Percentiles rank a stretch among this genome's conserved stretches.
Evolutionary conservation across 2,113 vertebrate species (phyloP).

Genomic region (Lophochroa leadbeateri): DNA sequence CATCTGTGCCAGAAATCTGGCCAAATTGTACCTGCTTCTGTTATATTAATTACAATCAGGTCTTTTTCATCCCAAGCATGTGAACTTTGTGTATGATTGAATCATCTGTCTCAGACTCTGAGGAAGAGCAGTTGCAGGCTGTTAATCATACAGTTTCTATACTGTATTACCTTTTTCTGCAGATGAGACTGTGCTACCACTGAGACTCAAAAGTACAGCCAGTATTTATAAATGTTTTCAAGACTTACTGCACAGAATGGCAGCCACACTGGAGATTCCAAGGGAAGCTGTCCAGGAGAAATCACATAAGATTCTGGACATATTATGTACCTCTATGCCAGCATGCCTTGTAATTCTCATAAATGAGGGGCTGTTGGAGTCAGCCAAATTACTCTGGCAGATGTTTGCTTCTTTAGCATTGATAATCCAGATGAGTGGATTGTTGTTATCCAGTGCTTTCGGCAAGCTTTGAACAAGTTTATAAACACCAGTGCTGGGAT

Average conservation of each 20-base stretch:
- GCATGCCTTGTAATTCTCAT: slow-evolving; percentile 15
- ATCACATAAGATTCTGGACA: background rate
- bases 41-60: background rate
- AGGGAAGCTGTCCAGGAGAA: slow-evolving; percentile 23
- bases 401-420: background rate
- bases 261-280: background rate
- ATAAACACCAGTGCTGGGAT: rapidly evolving
- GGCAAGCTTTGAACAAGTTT: background rate
- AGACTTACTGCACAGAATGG: background rate
- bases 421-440: background rate
- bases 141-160: background rate
- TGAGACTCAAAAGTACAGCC: background rate
- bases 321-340: background rate
- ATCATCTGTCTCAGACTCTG: background rate
- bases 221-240: background rate
- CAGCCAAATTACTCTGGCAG: slow-evolving; percentile 35
- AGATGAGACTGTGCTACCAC: background rate
- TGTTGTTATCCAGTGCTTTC: slow-evolving; percentile 14
- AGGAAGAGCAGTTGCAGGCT: background rate
- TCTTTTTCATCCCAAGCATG: background rate
- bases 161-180: background rate
- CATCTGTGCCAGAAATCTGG: background rate
- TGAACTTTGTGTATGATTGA: background rate
- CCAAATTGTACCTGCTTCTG: background rate
- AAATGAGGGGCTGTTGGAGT: background rate